Evolutionary conservation across 2,113 vertebrate genomes (phyloP).

Genomic region (Malurus elegans): DNA sequence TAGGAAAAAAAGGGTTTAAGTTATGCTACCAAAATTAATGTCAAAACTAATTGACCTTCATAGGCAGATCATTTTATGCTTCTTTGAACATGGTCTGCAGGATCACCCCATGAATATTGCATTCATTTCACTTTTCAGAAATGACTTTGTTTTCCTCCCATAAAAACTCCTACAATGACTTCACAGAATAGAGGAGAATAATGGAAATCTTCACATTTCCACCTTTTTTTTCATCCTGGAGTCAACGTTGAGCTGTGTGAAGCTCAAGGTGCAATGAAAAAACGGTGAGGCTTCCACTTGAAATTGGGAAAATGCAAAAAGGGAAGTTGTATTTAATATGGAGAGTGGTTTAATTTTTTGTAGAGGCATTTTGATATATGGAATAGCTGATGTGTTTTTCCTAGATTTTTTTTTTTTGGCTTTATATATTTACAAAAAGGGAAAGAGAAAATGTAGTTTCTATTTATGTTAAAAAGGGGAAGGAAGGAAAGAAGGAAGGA

Average conservation of each 20-base stretch:
- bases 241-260: background rate
- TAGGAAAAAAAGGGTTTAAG: background rate
- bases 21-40: slow-evolving; percentile 6
- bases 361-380: background rate
- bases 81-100: background rate
- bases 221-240: background rate
- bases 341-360: background rate
- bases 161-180: background rate
- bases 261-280: background rate
- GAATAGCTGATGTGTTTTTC: background rate
- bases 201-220: background rate
- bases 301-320: background rate
- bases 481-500: too few relatives aligned
- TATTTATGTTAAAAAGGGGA: background rate
- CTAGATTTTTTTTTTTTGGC: background rate
- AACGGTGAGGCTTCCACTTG: background rate
- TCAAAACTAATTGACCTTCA: slow-evolving; percentile 31
- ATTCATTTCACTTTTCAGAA: background rate
- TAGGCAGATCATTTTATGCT: slow-evolving; percentile 34
- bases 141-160: background rate
- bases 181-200: background rate
- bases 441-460: background rate
- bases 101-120: background rate
- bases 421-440: background rate
- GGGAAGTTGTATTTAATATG: background rate